Base-by-base conservation (phyloP, 2,888 invertebrate genomes). In the Eilema griseolum region DNA sequence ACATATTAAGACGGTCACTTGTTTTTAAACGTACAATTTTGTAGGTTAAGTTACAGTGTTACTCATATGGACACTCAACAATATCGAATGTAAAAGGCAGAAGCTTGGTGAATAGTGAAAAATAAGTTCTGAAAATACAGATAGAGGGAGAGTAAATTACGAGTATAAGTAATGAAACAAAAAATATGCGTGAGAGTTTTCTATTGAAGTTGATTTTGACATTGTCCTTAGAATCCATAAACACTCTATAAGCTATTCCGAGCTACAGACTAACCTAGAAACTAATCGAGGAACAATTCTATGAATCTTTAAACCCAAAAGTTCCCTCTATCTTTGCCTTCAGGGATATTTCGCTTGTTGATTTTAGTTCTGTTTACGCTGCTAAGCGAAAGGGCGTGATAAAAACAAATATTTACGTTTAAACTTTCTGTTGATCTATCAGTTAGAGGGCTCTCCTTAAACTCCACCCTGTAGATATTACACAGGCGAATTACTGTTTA, bases 401-500 rank as follows among this genome's bases (percentile, higher is more conserved):
- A 66, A 66, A 37, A 59, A 59, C 23, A 59, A 66, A 59, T 59
- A 33, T 66, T 66, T 24, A 59, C 37, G 8, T 66, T 37, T 37
- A 24, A 66, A 66, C 61, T 67, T 67, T 67, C 16, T 52, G 52
- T 52, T 67, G 65, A 65, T 33, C 56, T 66, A 26, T 59, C 57
- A 59, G 59, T 66, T 66, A 66, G 61, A 59, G 37, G 59, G 37
- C 33, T 31, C 20, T 66, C 23, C 16, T 23, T 37, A 20, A 33
- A 57, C 3, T 24, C 33, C 4, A 57, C 24, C 16, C 33, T 33
- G 14, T 28, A 23, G 41, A 46, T 63, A 63, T 41, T 24, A n/a
- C 3, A 26, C 26, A 46, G 41, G 4, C 0, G 14, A 24, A 33
- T 61, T 52, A 16, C 20, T 31, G n/a, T n/a, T 33, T 52, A 31